Conservation (phyloP, 2,113 vertebrate genomes). For the Crypturellus undulatus region DNA sequence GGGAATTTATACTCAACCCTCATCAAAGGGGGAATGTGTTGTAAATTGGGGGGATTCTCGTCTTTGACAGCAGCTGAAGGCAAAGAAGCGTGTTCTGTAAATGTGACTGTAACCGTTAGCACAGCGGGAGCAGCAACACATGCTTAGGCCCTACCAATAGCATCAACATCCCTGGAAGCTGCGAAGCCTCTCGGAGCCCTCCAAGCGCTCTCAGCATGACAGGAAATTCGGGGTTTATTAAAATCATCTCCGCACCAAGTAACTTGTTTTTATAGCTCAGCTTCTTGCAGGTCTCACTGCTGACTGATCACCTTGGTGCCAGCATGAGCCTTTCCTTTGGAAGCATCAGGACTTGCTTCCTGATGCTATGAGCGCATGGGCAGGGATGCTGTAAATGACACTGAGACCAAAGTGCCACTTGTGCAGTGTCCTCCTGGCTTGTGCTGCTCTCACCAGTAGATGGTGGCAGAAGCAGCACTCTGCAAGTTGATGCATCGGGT, state of each 20-base stretch:
- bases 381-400: background rate
- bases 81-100: background rate
- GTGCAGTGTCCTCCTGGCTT: background rate
- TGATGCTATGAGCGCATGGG: background rate
- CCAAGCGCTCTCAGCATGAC: background rate
- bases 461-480: background rate
- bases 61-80: background rate
- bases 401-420: accelerated
- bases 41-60: background rate
- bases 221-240: background rate
- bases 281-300: background rate
- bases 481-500: background rate
- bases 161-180: accelerated
- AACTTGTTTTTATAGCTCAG: accelerated
- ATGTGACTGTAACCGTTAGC: background rate
- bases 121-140: background rate
- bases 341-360: no score
- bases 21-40: accelerated
- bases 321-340: accelerated
- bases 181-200: background rate
- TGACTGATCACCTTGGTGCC: background rate
- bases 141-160: accelerated
- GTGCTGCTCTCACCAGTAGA: background rate
- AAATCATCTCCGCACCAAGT: accelerated
- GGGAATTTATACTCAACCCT: background rate